Evolutionary conservation across 2,113 vertebrate species (phyloP).

Genomic region (Corvus cornix): DNA sequence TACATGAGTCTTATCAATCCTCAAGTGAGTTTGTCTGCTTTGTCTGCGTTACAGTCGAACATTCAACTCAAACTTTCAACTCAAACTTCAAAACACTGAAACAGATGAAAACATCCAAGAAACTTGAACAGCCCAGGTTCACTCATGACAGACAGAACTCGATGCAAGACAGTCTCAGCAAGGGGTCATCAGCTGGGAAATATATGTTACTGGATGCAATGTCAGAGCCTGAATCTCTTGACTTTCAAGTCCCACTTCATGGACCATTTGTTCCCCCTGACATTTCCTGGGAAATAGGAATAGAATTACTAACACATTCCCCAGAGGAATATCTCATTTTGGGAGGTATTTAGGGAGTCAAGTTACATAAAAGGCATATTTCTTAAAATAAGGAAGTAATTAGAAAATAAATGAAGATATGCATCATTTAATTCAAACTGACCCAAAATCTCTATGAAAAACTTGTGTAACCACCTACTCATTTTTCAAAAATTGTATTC

Average conservation of each 20-base stretch:
- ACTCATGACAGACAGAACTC: not conserved
- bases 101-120: not conserved
- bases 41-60: not conserved
- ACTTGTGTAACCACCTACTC: not conserved
- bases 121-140: not conserved
- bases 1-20: not conserved
- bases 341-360: not conserved
- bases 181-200: not conserved
- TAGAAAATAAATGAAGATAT: constrained; percentile 12
- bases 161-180: not conserved
- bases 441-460: not conserved
- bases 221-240: not conserved
- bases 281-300: constrained; percentile 29
- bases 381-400: not conserved
- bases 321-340: not conserved
- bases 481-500: not conserved
- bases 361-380: not conserved
- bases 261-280: constrained; percentile 16
- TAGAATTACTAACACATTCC: constrained; percentile 3
- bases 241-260: not conserved
- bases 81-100: not conserved
- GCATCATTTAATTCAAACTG: not conserved
- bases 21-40: not conserved
- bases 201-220: not conserved
- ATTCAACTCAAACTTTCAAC: not conserved